Percentiles rank a stretch among this genome's conserved stretches.
Evolutionary conservation across 2,113 vertebrate genomes (phyloP).

Genomic region (Labrus mixtus): DNA sequence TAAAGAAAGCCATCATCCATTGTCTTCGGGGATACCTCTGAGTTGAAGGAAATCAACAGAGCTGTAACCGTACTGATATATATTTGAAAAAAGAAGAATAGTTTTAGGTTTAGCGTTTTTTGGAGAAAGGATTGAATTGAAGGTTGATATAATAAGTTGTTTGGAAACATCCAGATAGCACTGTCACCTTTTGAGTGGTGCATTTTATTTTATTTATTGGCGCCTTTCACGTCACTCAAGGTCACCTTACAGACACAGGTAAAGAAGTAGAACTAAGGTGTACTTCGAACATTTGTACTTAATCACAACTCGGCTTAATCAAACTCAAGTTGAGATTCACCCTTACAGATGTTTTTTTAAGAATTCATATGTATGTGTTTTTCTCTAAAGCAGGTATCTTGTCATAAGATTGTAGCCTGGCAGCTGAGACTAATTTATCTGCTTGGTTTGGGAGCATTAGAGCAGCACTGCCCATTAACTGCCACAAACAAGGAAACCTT

Average conservation of each 20-base stretch:
- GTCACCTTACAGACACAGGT: too few relatives aligned
- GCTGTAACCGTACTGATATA: constrained; percentile 1
- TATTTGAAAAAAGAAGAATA: constrained; percentile 24
- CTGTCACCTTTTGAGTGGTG: background rate
- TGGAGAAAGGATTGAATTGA: background rate
- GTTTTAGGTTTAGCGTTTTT: background rate
- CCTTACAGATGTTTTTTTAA: background rate
- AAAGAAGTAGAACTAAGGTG: too few relatives aligned
- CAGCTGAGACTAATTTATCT: constrained; percentile 24
- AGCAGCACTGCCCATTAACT: constrained; percentile 26
- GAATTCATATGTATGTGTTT: constrained; percentile 20
- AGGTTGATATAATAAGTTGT: background rate
- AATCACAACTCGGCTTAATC: background rate
- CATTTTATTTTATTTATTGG: too few relatives aligned
- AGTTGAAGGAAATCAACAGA: constrained; percentile 24
- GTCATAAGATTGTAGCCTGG: constrained; percentile 9
- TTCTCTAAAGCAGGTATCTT: background rate
- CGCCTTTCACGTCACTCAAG: too few relatives aligned
- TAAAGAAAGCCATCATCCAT: background rate
- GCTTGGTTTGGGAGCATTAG: background rate
- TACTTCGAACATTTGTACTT: constrained; percentile 2
- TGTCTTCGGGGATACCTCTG: constrained; percentile 3
- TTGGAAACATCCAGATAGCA: background rate
- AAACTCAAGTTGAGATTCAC: constrained; percentile 12
- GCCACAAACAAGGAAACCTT: constrained; percentile 41